A percentile compares a stretch with the other conserved stretches of the same genome.
Conservation (phyloP, 2,113 vertebrate species). For the Burhinus oedicnemus region DNA sequence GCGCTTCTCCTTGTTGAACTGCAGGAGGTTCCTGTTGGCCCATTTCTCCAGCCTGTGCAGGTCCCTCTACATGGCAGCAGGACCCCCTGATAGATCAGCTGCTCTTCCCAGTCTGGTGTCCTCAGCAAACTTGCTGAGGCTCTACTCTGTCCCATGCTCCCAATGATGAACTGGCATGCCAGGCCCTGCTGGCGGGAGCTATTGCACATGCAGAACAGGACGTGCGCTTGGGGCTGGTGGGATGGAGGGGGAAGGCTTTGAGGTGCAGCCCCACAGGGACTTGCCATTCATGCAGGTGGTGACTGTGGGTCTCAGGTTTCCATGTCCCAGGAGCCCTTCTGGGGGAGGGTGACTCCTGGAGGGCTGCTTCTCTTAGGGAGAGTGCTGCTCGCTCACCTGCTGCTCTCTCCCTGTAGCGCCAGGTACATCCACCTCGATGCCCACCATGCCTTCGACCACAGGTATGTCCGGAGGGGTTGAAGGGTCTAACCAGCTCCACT, state of each 20-base stretch:
- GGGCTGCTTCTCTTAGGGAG: background rate
- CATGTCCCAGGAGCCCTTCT: background rate
- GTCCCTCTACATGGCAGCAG: background rate
- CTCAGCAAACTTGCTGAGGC: background rate
- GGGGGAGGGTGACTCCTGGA: background rate
- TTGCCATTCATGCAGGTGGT: accelerated
- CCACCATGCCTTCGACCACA: background rate
- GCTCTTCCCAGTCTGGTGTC: background rate
- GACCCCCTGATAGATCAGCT: accelerated
- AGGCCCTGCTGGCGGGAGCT: background rate
- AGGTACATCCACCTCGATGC: background rate
- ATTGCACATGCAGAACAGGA: accelerated
- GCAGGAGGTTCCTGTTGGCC: background rate
- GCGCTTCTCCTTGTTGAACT: background rate
- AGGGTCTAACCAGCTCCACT: too few relatives aligned
- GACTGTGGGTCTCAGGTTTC: background rate
- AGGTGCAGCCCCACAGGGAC: background rate
- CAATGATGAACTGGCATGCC: too few relatives aligned
- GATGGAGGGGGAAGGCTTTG: background rate
- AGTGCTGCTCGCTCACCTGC: background rate
- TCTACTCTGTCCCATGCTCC: too few relatives aligned
- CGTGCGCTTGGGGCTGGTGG: background rate
- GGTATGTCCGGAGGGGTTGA: background rate
- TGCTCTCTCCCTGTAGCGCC: background rate
- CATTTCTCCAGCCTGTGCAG: background rate